These are phyloP conservation scores for Mya arenaria DNA, from an alignment of 1,140 invertebrate genomes.

Conservation along the genomic window DNA sequence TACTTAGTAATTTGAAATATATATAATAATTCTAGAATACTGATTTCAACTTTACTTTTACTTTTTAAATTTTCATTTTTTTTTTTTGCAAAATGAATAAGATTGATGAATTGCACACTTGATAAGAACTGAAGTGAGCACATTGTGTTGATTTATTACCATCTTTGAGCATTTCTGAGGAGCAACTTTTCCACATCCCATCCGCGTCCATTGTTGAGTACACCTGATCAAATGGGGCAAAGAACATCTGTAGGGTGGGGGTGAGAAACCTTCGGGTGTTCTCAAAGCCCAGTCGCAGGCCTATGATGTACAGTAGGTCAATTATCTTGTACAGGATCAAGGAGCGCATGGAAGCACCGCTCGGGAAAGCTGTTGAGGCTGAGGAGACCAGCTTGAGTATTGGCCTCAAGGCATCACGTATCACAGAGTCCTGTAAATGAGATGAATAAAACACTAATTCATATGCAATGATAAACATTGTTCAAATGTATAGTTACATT, in stretches of 20 bases:
- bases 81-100: too few relatives aligned
- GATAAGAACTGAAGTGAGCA: too few relatives aligned
- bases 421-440: conserved; percentile 74
- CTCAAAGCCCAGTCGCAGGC: conserved; percentile 90
- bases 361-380: conserved; percentile 89
- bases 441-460: conserved; percentile 27
- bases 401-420: conserved; percentile 89
- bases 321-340: conserved; percentile 90
- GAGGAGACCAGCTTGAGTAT: conserved; percentile 84
- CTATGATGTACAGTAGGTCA: conserved; percentile 90
- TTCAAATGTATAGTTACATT: too few relatives aligned
- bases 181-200: not conserved
- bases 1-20: too few relatives aligned
- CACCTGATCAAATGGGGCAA: conserved; percentile 93
- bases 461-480: too few relatives aligned
- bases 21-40: too few relatives aligned
- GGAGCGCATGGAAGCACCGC: conserved; percentile 87
- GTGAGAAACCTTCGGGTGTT: conserved; percentile 91
- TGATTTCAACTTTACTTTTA: too few relatives aligned
- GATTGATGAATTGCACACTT: too few relatives aligned
- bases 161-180: conserved; percentile 12
- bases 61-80: too few relatives aligned
- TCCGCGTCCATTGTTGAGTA: conserved; percentile 66
- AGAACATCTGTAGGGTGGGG: conserved; percentile 88
- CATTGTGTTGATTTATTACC: too few relatives aligned